A percentile compares a stretch with the other conserved stretches of the same genome.
Evolutionary conservation across 2,797 vertebrate genomes (phyloP).

Genomic region (Phoxinus dragarum): DNA sequence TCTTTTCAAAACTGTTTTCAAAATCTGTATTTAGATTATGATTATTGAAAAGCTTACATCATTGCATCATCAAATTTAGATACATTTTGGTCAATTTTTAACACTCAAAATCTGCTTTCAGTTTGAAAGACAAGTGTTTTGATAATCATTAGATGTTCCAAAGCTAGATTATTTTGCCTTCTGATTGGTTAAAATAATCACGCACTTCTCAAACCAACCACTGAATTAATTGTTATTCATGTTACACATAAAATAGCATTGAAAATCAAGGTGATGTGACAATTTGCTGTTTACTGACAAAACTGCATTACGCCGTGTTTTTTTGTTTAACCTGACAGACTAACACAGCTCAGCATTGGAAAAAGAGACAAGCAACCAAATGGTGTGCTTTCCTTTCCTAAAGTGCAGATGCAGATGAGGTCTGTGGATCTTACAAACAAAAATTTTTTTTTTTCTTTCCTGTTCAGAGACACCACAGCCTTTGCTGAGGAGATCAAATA

Average conservation of each 20-base stretch:
- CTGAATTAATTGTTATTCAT: background rate
- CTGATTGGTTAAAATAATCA: background rate
- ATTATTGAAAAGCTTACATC: background rate
- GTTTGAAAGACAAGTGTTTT: background rate
- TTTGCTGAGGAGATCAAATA: slow-evolving; percentile 14
- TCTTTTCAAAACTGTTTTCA: too few relatives aligned
- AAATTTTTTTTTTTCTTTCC: slow-evolving; percentile 40
- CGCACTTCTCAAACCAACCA: background rate
- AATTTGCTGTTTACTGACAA: background rate
- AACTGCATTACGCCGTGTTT: background rate
- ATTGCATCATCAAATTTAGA: background rate
- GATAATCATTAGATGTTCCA: background rate
- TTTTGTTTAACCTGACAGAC: slow-evolving; percentile 3
- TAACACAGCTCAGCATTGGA: background rate
- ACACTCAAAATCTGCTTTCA: background rate
- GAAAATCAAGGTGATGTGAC: background rate
- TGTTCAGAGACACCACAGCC: slow-evolving; percentile 34
- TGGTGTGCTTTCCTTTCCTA: slow-evolving; percentile 51
- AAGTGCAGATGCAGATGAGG: slow-evolving; percentile 48
- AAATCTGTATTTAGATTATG: background rate
- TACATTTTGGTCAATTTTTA: background rate
- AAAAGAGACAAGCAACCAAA: slow-evolving; percentile 10
- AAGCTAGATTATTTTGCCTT: background rate
- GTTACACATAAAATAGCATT: background rate
- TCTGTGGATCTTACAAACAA: slow-evolving; percentile 27